Base-by-base conservation (phyloP, 2,888 invertebrate genomes). In the Pheosia gnoma region DNA sequence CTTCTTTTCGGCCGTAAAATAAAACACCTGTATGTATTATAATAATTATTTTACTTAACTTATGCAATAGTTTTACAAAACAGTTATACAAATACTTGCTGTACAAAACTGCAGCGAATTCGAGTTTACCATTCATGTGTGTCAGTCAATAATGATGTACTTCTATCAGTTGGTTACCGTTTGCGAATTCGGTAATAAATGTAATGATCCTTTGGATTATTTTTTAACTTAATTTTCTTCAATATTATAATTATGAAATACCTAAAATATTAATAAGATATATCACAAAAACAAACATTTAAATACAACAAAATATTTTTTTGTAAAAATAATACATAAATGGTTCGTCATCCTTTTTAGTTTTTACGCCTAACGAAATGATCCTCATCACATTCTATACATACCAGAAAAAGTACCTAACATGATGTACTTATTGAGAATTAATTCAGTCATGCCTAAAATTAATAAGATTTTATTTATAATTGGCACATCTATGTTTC, bases 51-150 rank as follows among this genome's bases (percentile, higher is more conserved):
- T 87, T 87, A 89, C 79, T 85, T 80, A 80, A 83, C 85, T 87
- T 89, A 25, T 25, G 25, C 25, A 84, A 82, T 84, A 84, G 79
- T 85, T 88, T 87, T 90, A 91, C 80, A 93, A 91, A 91, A 90
- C 87, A 85, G 89, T 89, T 87, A 89, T 91, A 91, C 88, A 91
- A 91, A 89, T 85, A 90, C 80, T 86, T 79, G 88, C 88, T 89
- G 87, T 89, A 90, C 89, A 92, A 83, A 82, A 84, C 79, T 78
- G 78, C 87, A 87, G 87, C 86, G 76, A 83, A 80, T 81, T 82
- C 79, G 39, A 56, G 5, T 41, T 39, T 13, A 25, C 25, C 25
- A 25, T 25, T 25, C 25, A 25, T 25, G 10, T 77, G 79, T 80
- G 78, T 75, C 70, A 82, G 83, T 77, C 25, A 25, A 25, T 70